Percentiles rank a stretch among this genome's conserved stretches.
Evolutionary conservation across 2,797 vertebrate genomes (phyloP).

Genomic region (Selene dorsalis): DNA sequence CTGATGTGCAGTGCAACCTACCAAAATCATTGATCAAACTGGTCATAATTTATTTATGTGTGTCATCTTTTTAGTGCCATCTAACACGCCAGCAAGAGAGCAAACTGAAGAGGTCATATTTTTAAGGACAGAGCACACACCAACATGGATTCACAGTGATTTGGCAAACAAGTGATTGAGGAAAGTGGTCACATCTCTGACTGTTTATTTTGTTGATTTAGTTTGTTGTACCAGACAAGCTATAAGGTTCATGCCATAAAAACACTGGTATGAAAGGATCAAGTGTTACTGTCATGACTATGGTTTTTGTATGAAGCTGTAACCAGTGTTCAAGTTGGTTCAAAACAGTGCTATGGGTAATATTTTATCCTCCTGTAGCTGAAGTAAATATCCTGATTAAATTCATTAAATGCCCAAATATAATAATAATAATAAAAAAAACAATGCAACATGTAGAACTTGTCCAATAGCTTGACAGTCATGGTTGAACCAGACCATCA

Average conservation of each 20-base stretch:
- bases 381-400: not conserved
- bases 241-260: not conserved
- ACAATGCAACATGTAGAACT: not conserved
- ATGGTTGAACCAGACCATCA: conserved; percentile 2
- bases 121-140: not conserved
- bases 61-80: not conserved
- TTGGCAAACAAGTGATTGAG: conserved; percentile 20
- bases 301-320: not conserved
- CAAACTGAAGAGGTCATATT: conserved; percentile 33
- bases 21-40: not conserved
- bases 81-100: conserved; percentile 11
- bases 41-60: not conserved
- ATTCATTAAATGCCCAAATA: not conserved
- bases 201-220: not conserved
- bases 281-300: not conserved
- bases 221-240: not conserved
- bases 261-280: not conserved
- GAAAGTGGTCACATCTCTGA: not conserved
- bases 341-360: not conserved
- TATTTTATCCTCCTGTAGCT: not conserved
- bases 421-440: not conserved
- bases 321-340: not conserved
- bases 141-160: conserved; percentile 1
- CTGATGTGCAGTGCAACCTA: not conserved
- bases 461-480: not conserved